Evolutionary conservation across 1,140 invertebrate species (phyloP), one percentile per base, ranked within the genome.

Genomic region (Spodoptera frugiperda): DNA sequence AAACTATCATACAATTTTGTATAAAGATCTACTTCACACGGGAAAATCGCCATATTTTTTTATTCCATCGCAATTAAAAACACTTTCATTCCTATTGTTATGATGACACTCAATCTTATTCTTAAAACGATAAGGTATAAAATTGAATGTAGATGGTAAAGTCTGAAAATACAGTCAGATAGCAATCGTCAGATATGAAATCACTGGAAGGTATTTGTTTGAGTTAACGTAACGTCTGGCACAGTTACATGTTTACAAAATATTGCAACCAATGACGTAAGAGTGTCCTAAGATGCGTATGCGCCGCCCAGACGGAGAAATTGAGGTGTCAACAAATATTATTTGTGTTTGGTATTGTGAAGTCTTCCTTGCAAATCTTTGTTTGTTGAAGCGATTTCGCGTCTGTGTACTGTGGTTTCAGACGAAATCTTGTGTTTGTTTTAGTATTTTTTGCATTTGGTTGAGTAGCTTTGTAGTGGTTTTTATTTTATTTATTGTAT

Each of bases 221-320:
- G 61, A 65, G 39, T 19, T 63, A 48, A 39, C 39, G 59, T 21
- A 65, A 65, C 61, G 17, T 39, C 12, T 65, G 44, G 44, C 44
- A 65, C 44, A n/a, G 61, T 65, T 65, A 48, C 39, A 49, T 65
- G 48, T 65, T 65, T 65, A 65, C 61, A 65, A 65, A n/a, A 65
- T 30, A 65, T 49, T 48, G 44, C 61, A 21, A 17, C 10, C 61
- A 21, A 48, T 65, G 61, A 65, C 61, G 61, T 63, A 63, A 63
- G 15, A 1, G 14, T 39, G 30, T 39, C 39, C n/a, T 61, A 3
- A 30, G 57, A 44, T 17, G 30, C 10, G 33, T 9, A 59, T 44
- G 57, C n/a, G 14, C 39, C n/a, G 30, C 3, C 19, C 17, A 2
- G 57, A 61, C n/a, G 57, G 57, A 61, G 33, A 61, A 44, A 61